A percentile compares a stretch with the other conserved stretches of the same genome.
Evolutionary conservation across 1,140 invertebrate genomes (phyloP).

Genomic region (Calliopsis andreniformis): DNA sequence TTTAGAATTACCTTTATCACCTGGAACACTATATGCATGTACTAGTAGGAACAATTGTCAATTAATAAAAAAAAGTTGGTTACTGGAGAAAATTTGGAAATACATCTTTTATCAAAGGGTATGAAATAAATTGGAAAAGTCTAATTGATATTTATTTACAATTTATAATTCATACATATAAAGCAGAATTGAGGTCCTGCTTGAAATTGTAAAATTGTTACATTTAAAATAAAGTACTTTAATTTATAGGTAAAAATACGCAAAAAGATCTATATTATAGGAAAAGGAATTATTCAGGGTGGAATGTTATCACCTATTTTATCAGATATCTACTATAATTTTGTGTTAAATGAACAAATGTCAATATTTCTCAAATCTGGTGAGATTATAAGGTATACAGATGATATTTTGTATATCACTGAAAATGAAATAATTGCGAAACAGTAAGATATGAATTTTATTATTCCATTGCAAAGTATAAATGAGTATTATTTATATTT

Average conservation of each 20-base stretch:
- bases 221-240: neutral
- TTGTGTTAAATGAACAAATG: slow-evolving; percentile 16
- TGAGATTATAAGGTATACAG: slow-evolving; percentile 24
- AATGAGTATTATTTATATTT: neutral
- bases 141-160: neutral
- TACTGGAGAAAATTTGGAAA: slow-evolving; percentile 6
- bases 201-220: too few species aligned
- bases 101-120: slow-evolving; percentile 31
- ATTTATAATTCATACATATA: too few species aligned
- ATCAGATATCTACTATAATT: slow-evolving; percentile 37
- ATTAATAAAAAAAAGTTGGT: neutral
- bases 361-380: neutral
- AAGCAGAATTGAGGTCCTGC: too few species aligned
- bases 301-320: slow-evolving; percentile 24
- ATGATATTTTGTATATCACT: slow-evolving; percentile 41
- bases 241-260: slow-evolving; percentile 22
- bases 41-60: neutral
- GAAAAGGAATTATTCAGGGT: slow-evolving; percentile 35
- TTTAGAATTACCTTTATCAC: slow-evolving; percentile 13
- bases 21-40: neutral
- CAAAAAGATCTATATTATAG: neutral
- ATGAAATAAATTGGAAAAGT: neutral
- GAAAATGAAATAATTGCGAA: slow-evolving; percentile 7
- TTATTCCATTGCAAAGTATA: neutral
- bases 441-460: slow-evolving; percentile 15